A percentile compares a stretch with the other conserved stretches of the same genome.
These are phyloP conservation scores for Argyrosomus regius DNA, from an alignment of 2,797 vertebrate genomes.

Conservation along the genomic window DNA sequence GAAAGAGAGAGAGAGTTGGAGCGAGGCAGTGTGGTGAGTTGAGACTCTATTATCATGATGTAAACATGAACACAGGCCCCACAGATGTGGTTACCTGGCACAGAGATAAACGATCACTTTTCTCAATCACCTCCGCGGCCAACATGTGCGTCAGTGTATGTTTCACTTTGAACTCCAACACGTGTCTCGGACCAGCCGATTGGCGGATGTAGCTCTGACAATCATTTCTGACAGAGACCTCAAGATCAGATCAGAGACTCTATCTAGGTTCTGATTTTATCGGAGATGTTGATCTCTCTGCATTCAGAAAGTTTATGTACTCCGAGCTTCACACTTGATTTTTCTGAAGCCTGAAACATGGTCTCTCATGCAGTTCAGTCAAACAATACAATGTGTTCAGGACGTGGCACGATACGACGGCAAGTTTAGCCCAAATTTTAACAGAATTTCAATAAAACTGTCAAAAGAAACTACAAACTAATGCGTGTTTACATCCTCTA, in stretches of 20 bases:
- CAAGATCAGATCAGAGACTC: conserved; percentile 13
- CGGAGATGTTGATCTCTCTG: not conserved
- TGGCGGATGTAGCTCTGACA: conserved; percentile 19
- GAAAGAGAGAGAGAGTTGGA: conserved; percentile 46
- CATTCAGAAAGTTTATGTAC: not conserved
- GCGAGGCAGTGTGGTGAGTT: conserved; percentile 29
- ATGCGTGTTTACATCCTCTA: not conserved
- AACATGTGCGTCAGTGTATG: conserved; percentile 22
- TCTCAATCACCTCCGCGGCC: conserved; percentile 30
- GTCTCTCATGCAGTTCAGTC: not conserved
- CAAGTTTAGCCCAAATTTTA: not conserved
- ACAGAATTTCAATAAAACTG: not conserved
- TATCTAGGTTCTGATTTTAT: not conserved
- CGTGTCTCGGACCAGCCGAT: not conserved
- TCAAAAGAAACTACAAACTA: not conserved
- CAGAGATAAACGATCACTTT: conserved; percentile 55
- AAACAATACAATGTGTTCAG: no score
- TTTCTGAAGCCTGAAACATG: not conserved
- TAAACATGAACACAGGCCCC: conserved; percentile 60
- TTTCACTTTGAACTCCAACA: conserved; percentile 44
- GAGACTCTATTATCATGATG: conserved; percentile 57
- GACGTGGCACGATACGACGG: no score
- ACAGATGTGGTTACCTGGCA: conserved; percentile 69
- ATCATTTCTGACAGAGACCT: conserved; percentile 1
- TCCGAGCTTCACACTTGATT: not conserved